phyloP scores from a whole-genome alignment of 2,888 invertebrate genomes.

The Erpobdella octoculata region DNA sequence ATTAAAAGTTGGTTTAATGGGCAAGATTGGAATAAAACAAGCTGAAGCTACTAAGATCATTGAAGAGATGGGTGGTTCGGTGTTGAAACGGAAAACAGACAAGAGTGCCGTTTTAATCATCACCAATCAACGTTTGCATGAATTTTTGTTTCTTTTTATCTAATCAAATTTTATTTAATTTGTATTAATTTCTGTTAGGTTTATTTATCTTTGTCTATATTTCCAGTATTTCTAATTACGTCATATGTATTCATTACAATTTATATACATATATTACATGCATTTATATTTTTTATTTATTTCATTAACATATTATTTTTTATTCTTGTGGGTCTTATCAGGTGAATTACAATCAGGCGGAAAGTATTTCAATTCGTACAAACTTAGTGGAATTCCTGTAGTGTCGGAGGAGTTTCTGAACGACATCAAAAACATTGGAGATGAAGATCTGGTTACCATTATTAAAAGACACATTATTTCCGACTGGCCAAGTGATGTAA shows the following conservation, averaged over 20 bases:
- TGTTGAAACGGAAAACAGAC: slow-evolving; percentile 55
- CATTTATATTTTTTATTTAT: no score
- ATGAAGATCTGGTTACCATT: slow-evolving; percentile 57
- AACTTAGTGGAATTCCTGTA: background rate
- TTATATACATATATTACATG: no score
- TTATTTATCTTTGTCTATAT: no score
- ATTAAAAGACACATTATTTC: slow-evolving; percentile 69
- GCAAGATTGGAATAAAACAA: background rate
- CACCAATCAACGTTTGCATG: slow-evolving; percentile 57
- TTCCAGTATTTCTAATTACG: no score
- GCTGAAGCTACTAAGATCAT: background rate
- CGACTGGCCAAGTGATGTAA: slow-evolving; percentile 73
- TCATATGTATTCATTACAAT: no score
- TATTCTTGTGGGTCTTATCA: no score
- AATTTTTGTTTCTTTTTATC: slow-evolving; percentile 6
- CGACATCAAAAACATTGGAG: slow-evolving; percentile 60
- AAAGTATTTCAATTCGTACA: no score
- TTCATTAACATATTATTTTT: no score
- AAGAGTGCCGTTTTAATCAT: slow-evolving; percentile 69
- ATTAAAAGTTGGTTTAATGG: slow-evolving; percentile 65
- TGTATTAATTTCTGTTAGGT: no score
- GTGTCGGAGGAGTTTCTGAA: slow-evolving; percentile 54
- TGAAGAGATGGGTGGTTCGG: slow-evolving; percentile 41
- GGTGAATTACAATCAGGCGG: no score
- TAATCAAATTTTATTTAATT: no score